Evolutionary conservation across 2,888 invertebrate species (phyloP).

Genomic region (Philonicus albiceps): DNA sequence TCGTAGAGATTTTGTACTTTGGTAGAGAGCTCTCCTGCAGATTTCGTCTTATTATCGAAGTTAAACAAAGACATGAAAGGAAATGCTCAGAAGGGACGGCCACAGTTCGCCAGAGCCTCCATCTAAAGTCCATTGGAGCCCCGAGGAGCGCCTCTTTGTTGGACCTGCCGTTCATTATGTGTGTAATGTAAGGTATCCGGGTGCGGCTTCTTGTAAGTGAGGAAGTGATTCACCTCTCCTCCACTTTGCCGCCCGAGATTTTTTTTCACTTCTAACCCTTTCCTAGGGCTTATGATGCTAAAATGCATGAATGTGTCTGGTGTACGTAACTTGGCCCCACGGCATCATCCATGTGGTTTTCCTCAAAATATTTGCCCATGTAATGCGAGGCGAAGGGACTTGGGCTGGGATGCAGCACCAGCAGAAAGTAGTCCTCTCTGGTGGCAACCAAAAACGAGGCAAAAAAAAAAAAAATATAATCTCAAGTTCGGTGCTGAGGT

Average conservation of each 20-base stretch:
- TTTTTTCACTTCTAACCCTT: background rate
- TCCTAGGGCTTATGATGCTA: background rate
- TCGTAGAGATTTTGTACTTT: background rate
- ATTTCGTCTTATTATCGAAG: slow-evolving; percentile 30
- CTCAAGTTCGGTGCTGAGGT: background rate
- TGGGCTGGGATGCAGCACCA: background rate
- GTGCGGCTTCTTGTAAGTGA: background rate
- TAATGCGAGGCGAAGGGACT: background rate
- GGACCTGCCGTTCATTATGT: slow-evolving; percentile 11
- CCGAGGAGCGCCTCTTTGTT: background rate
- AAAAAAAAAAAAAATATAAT: background rate
- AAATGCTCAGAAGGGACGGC: background rate
- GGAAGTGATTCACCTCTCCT: background rate
- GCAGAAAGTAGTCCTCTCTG: background rate
- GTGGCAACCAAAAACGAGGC: background rate
- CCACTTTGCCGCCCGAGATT: background rate
- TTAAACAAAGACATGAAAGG: slow-evolving; percentile 29
- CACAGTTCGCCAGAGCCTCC: background rate
- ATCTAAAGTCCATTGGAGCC: background rate
- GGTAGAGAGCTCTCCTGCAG: background rate
- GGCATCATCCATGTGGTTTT: background rate
- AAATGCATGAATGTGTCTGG: background rate
- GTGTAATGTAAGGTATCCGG: background rate
- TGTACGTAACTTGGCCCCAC: background rate
- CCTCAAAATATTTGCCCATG: background rate